Evolutionary conservation across 2,888 invertebrate species (phyloP), one percentile per base, ranked within the genome.

Genomic region (Drosophila quinaria): DNA sequence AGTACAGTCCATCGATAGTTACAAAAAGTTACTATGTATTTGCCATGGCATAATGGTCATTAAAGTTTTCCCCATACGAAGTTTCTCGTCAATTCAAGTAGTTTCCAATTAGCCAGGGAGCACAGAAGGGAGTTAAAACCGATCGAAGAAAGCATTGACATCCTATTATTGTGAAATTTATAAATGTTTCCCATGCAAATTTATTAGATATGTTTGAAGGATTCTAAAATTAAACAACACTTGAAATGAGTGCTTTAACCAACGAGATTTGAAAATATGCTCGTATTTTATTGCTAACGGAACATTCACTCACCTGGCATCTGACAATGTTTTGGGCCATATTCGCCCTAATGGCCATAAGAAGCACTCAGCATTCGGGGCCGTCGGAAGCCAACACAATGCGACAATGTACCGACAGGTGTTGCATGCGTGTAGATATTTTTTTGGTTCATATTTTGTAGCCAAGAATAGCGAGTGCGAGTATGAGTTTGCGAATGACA

Each of bases 291-390:
- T 64, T 49, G 29, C 44, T 19, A 49, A 31, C 37, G 44, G 17
- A 29, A 56, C 25, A 17, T 35, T 46, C 19, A 51, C 51, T 29
- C 46, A 19, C 15, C 6, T 47, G 56, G 33, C 56, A 17, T 44
- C 31, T 35, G 13, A 33, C 70, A 49, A 17, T n/a, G 22, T 39
- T 75, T 71, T 68, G 63, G 46, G 75, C 63, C 68, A 72, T 68
- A 72, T 75, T 72, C 58, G 63, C 58, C 68, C 44, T 75, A 75
- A 75, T 75, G 75, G 75, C 75, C 75, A 68, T 75, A 64, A 72
- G 75, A 75, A 72, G 75, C 75, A 75, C 75, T 75, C 75, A 75
- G 72, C 75, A 75, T 72, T 75, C 72, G 63, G 68, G 39, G 29
- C 19, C 35, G 41, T 58, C 56, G 41, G 42, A 41, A 44, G 49